These are phyloP conservation scores for Brachypodius melanocephalos DNA, from an alignment of 2,113 vertebrate genomes.

Conservation along the genomic window DNA sequence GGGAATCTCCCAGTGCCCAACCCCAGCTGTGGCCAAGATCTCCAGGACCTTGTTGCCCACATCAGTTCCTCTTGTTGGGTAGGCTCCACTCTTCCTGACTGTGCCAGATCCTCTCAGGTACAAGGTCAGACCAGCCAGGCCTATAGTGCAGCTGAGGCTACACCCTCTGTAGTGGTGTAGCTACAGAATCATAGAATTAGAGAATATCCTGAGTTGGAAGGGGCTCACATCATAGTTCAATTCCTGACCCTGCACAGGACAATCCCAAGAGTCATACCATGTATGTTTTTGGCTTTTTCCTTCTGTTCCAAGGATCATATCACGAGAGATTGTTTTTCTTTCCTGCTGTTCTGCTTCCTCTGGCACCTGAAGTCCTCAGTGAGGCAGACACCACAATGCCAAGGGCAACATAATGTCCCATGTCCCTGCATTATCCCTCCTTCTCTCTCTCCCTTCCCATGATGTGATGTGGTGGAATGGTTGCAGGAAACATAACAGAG, in stretches of 20 bases:
- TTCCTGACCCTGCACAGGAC: neutral
- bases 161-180: rapidly evolving
- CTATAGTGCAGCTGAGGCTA: neutral
- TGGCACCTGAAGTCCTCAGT: neutral
- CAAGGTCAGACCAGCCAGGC: neutral
- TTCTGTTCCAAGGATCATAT: neutral
- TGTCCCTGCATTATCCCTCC: neutral
- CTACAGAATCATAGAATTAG: neutral
- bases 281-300: neutral
- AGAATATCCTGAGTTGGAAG: neutral
- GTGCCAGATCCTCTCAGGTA: neutral
- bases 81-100: neutral
- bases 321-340: neutral
- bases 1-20: neutral
- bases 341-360: neutral
- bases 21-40: neutral
- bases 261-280: neutral
- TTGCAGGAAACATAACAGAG: neutral
- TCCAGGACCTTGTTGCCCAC: neutral
- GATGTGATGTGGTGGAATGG: neutral
- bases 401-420: neutral
- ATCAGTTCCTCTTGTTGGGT: neutral
- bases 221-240: neutral
- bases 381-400: neutral
- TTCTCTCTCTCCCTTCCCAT: neutral